A percentile compares a stretch with the other conserved stretches of the same genome.
Conservation (phyloP, 2,113 vertebrate species). For the Artemisiospiza belli region DNA sequence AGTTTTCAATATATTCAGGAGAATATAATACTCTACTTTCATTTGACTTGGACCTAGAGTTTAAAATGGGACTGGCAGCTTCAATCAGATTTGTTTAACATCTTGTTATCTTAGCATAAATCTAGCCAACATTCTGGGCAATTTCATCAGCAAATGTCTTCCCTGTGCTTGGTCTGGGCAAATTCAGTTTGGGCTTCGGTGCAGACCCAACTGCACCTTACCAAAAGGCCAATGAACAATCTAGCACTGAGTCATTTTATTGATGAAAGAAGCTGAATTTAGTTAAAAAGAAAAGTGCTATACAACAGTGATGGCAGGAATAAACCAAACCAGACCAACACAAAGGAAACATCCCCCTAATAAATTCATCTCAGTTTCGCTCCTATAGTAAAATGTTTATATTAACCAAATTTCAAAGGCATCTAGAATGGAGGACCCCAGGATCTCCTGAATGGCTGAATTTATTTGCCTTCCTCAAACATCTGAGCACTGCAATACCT, state of each 20-base stretch:
- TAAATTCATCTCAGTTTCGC: neutral
- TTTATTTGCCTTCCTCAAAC: slow-evolving; percentile 27
- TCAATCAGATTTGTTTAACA: neutral
- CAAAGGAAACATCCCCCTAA: neutral
- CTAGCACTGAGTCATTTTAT: neutral
- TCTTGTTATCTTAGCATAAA: neutral
- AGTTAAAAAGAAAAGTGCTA: neutral
- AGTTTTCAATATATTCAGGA: neutral
- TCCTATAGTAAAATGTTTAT: slow-evolving; percentile 3
- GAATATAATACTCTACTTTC: neutral
- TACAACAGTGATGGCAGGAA: neutral
- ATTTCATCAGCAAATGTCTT: neutral
- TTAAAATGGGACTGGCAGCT: neutral
- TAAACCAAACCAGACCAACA: neutral
- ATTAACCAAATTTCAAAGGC: neutral
- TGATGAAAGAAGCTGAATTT: neutral
- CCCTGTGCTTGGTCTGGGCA: neutral
- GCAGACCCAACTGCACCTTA: neutral
- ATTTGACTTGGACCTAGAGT: neutral
- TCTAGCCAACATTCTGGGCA: neutral
- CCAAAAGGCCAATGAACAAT: neutral
- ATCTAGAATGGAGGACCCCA: neutral
- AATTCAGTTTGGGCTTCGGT: neutral
- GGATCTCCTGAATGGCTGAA: slow-evolving; percentile 13
- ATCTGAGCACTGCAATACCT: neutral